Conservation (phyloP, 1,140 invertebrate genomes). For the Drosophila obscura region DNA sequence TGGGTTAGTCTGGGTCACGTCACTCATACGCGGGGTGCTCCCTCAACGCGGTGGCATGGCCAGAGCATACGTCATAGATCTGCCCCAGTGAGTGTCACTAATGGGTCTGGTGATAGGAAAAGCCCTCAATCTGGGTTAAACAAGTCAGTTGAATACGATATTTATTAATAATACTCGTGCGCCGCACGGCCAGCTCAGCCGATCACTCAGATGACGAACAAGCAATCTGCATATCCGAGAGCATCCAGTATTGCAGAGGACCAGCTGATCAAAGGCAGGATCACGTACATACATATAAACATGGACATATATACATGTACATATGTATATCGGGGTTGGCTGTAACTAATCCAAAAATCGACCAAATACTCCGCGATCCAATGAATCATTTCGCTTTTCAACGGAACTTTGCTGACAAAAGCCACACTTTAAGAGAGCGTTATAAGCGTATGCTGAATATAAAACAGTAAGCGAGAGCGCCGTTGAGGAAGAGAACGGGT, state of each 20-base stretch:
- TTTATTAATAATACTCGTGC: neutral
- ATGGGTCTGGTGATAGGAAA: constrained; percentile 10
- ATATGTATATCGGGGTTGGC: neutral
- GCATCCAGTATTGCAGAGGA: too few relatives aligned
- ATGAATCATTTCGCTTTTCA: constrained; percentile 30
- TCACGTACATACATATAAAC: neutral
- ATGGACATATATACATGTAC: neutral
- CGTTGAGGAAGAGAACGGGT: too few relatives aligned
- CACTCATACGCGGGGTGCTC: constrained; percentile 61
- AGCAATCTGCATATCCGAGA: too few relatives aligned
- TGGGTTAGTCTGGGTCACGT: constrained; percentile 14
- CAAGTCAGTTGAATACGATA: neutral
- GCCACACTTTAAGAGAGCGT: neutral
- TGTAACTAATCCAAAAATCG: constrained; percentile 4
- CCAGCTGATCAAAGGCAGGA: neutral
- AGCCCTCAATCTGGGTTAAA: constrained; percentile 20
- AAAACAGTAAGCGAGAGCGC: neutral
- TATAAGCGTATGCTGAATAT: too few relatives aligned
- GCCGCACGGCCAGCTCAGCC: neutral
- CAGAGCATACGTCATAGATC: too few relatives aligned
- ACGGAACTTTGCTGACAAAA: constrained; percentile 7
- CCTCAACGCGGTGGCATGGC: neutral
- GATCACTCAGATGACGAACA: too few relatives aligned
- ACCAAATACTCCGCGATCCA: constrained; percentile 36
- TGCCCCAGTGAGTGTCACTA: neutral